Evolutionary conservation across 2,797 vertebrate genomes (phyloP).

Genomic region (Oreortyx pictus): DNA sequence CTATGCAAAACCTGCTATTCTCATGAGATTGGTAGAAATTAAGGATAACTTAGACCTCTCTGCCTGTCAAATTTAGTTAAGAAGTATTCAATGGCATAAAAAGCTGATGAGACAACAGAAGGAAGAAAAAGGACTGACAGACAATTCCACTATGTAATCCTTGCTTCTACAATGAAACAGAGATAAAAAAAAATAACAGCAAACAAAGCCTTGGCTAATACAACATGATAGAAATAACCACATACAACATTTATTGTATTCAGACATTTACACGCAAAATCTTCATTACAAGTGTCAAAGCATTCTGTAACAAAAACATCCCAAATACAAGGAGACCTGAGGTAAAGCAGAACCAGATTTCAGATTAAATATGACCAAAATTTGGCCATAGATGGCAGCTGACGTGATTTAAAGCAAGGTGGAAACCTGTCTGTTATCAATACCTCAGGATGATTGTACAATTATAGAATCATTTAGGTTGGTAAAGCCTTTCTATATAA

Average conservation of each 20-base stretch:
- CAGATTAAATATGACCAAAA: neutral
- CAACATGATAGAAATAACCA: neutral
- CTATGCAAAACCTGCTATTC: neutral
- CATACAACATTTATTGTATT: neutral
- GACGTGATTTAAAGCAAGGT: neutral
- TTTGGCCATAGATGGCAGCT: neutral
- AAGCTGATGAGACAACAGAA: neutral
- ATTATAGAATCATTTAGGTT: neutral
- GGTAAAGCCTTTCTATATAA: too few species aligned
- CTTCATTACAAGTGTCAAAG: neutral
- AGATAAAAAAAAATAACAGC: neutral
- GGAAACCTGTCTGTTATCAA: fast-evolving
- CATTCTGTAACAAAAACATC: neutral
- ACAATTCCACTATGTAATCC: conserved; percentile 5
- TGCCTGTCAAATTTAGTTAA: conserved; percentile 37
- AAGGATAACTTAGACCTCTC: conserved; percentile 23
- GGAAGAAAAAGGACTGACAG: conserved; percentile 30
- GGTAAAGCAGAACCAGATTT: neutral
- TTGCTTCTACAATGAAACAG: neutral
- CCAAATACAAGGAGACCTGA: neutral
- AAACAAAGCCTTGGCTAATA: neutral
- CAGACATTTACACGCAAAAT: neutral
- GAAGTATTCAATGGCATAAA: neutral
- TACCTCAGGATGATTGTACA: neutral
- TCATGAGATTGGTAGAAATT: conserved; percentile 35